Percentiles rank a stretch among this genome's conserved stretches.
Conservation (phyloP, 2,797 vertebrate genomes). For the Euthynnus affinis region DNA sequence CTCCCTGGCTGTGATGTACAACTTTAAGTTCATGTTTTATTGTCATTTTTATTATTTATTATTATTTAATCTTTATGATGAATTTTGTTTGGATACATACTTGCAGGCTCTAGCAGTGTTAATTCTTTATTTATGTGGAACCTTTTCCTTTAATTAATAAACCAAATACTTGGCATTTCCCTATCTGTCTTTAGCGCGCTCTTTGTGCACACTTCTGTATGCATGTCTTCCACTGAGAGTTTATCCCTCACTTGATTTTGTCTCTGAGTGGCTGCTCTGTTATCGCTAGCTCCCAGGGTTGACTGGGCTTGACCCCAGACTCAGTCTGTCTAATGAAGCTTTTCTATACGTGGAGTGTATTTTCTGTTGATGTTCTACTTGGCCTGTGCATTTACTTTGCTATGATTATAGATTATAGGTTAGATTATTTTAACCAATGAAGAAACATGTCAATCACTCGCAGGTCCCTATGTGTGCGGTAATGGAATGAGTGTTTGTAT, state of each 20-base stretch:
- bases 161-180: not conserved
- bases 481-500: not conserved
- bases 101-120: not conserved
- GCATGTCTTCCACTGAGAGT: constrained; percentile 7
- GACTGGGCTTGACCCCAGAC: constrained; percentile 33
- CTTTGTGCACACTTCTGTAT: not conserved
- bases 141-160: not conserved
- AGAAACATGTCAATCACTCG: constrained; percentile 34
- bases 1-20: not conserved
- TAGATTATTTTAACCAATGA: constrained; percentile 16
- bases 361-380: constrained; percentile 36
- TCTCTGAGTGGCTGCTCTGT: constrained; percentile 33
- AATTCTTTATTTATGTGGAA: not conserved
- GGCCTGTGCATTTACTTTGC: not conserved
- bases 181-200: not conserved
- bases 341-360: constrained; percentile 31
- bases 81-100: not conserved
- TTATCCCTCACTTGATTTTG: constrained; percentile 12
- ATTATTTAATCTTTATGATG: not conserved
- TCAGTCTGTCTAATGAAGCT: constrained; percentile 13
- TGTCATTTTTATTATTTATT: too few relatives aligned
- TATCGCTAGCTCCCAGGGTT: constrained; percentile 40
- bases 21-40: not conserved
- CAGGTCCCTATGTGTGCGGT: constrained; percentile 14
- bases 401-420: constrained; percentile 24